Conservation (phyloP, 2,888 invertebrate species). For the Drosophila siamana region DNA sequence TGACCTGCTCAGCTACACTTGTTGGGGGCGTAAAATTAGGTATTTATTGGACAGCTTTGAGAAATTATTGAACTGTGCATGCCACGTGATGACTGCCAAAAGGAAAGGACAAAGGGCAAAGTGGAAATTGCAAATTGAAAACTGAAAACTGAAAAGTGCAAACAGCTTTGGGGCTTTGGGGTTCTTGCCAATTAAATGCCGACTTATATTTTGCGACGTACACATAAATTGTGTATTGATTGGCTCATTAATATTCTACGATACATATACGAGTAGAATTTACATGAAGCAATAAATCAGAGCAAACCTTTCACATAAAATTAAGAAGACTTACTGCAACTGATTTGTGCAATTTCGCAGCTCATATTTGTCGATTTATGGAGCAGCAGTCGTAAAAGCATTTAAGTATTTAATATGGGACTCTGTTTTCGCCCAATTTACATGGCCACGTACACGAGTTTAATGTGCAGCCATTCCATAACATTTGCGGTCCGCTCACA, state of each 20-base stretch:
- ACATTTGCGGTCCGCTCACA: constrained; percentile 25
- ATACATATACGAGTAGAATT: too few species aligned
- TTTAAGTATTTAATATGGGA: constrained; percentile 8
- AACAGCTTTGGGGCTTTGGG: not conserved
- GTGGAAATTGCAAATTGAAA: not conserved
- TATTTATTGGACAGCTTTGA: constrained; percentile 54
- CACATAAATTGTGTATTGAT: not conserved
- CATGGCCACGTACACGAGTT: constrained; percentile 15
- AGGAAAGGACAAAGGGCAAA: not conserved
- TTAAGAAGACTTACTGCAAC: not conserved
- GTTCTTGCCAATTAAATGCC: not conserved
- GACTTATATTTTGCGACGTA: not conserved
- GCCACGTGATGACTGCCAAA: constrained; percentile 6
- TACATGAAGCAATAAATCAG: too few species aligned
- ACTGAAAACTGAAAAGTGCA: not conserved
- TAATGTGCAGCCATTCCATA: constrained; percentile 11
- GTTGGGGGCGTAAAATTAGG: constrained; percentile 43
- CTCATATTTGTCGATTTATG: constrained; percentile 1
- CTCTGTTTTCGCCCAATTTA: constrained; percentile 29
- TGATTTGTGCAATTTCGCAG: constrained; percentile 22
- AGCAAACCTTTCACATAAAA: constrained; percentile 3
- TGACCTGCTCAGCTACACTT: constrained; percentile 24
- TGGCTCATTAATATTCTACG: not conserved
- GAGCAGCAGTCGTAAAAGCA: constrained; percentile 1
- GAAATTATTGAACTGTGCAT: constrained; percentile 34